These are phyloP conservation scores for Drosophila cardini DNA, from an alignment of 1,140 invertebrate species.

Conservation along the genomic window DNA sequence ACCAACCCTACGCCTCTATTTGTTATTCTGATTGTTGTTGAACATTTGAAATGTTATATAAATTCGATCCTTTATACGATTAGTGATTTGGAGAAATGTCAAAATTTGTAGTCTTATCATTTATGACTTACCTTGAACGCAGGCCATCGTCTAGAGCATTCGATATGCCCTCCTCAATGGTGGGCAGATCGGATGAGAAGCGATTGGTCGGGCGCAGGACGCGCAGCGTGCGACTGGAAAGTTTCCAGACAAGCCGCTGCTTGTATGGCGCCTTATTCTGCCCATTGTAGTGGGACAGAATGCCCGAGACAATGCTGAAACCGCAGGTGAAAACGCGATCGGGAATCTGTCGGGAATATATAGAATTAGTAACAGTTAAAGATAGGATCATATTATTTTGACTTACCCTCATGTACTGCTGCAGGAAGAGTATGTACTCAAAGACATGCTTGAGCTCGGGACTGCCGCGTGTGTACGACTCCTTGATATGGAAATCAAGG, in stretches of 20 bases:
- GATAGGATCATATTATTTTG: background rate
- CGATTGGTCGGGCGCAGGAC: constrained; percentile 90
- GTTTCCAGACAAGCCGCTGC: constrained; percentile 90
- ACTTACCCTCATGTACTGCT: constrained; percentile 79
- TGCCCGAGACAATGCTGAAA: constrained; percentile 87
- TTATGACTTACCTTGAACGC: constrained; percentile 74
- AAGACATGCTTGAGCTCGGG: constrained; percentile 82
- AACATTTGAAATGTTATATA: constrained; percentile 18
- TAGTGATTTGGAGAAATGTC: too few species aligned
- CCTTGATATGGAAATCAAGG: constrained; percentile 86
- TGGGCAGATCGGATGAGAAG: constrained; percentile 89
- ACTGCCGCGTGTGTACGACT: constrained; percentile 80
- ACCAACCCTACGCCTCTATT: constrained; percentile 6
- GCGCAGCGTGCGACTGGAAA: constrained; percentile 88
- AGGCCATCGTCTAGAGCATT: constrained; percentile 80
- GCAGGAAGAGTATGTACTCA: constrained; percentile 83
- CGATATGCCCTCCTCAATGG: constrained; percentile 88
- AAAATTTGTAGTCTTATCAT: background rate
- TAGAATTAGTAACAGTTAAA: background rate
- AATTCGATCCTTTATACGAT: background rate
- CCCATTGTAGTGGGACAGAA: constrained; percentile 89
- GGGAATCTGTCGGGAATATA: constrained; percentile 86
- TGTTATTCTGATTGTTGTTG: too few species aligned
- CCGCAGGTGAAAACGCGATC: constrained; percentile 87
- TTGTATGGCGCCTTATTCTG: constrained; percentile 89